A percentile compares a stretch with the other conserved stretches of the same genome.
Evolutionary conservation across 2,888 invertebrate genomes (phyloP).

Genomic region (Eucera pruinosa): DNA sequence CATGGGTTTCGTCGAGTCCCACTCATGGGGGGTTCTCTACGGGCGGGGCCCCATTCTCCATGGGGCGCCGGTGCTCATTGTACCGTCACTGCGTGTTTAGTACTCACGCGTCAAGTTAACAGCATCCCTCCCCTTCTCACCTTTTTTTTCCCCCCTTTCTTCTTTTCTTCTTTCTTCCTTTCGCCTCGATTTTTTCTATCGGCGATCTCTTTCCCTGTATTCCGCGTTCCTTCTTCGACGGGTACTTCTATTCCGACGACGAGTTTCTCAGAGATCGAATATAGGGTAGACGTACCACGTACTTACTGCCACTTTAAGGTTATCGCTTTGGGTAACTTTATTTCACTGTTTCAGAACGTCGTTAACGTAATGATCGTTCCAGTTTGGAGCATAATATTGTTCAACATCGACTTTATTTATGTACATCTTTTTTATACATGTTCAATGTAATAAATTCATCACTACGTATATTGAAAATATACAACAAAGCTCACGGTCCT

Average conservation of each 20-base stretch:
- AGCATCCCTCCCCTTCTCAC: conserved; percentile 67
- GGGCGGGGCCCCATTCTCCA: conserved; percentile 72
- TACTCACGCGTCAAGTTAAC: conserved; percentile 78
- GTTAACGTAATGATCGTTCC: conserved; percentile 59
- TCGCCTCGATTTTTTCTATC: conserved; percentile 4
- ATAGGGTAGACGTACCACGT: too few relatives aligned
- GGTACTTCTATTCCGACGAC: conserved; percentile 8
- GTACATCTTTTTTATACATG: too few relatives aligned
- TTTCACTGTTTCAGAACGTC: too few relatives aligned
- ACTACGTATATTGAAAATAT: too few relatives aligned
- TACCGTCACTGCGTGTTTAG: conserved; percentile 76
- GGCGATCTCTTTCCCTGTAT: conserved; percentile 17
- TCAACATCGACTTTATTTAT: too few relatives aligned
- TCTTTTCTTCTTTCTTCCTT: neutral
- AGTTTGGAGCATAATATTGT: too few relatives aligned
- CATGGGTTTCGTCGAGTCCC: conserved; percentile 57
- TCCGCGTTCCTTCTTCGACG: conserved; percentile 9
- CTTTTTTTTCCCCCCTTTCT: conserved; percentile 35
- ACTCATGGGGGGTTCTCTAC: conserved; percentile 74
- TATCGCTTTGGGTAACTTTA: too few relatives aligned
- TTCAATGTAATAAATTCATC: too few relatives aligned
- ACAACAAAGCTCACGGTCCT: too few relatives aligned
- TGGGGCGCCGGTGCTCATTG: conserved; percentile 76
- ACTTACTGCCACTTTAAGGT: too few relatives aligned
- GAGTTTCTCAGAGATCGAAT: conserved; percentile 44